Evolutionary conservation across 2,113 vertebrate species (phyloP).

Genomic region (Vimba vimba): DNA sequence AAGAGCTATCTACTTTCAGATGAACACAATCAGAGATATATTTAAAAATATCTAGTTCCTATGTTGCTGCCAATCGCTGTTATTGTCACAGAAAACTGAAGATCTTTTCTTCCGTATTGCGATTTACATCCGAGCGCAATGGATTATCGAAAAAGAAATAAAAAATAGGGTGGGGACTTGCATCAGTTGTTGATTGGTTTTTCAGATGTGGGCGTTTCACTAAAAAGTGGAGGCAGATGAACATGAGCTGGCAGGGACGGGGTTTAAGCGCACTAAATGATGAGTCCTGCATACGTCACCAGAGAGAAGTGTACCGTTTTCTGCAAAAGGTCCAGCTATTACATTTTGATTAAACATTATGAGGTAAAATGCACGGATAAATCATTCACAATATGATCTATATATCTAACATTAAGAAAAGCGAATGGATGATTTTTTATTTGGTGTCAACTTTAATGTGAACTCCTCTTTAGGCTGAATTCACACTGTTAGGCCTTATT

Average conservation of each 20-base stretch:
- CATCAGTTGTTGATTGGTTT: background rate
- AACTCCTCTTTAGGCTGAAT: background rate
- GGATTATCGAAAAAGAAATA: background rate
- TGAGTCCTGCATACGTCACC: no score
- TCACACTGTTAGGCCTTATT: background rate
- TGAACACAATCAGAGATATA: no score
- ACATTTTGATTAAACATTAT: background rate
- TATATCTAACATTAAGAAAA: background rate
- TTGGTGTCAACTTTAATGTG: background rate
- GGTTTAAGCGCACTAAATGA: no score
- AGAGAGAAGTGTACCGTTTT: no score
- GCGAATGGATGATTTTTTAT: no score
- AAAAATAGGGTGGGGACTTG: background rate
- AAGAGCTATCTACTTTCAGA: no score
- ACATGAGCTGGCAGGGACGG: background rate
- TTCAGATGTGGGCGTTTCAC: background rate
- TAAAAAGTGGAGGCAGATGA: background rate
- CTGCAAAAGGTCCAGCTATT: no score
- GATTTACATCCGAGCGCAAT: background rate
- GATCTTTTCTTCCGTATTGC: background rate
- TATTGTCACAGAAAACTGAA: no score
- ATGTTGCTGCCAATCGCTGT: no score
- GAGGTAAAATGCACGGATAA: background rate
- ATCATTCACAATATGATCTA: background rate
- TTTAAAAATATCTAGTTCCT: no score